Evolutionary conservation across 2,797 vertebrate species (phyloP).

Genomic region (Sebastes variabilis): DNA sequence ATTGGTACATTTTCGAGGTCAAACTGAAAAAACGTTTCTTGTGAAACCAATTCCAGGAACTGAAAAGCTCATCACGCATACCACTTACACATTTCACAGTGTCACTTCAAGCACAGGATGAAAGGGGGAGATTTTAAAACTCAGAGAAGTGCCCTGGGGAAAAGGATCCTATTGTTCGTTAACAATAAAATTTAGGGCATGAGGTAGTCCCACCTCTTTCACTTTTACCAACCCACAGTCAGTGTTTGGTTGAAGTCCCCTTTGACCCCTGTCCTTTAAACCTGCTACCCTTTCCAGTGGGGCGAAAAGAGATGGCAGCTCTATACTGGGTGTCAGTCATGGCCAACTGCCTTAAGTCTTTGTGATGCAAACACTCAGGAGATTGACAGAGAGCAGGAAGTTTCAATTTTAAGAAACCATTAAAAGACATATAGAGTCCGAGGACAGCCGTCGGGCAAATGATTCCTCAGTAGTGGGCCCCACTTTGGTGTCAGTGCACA

Average conservation of each 20-base stretch:
- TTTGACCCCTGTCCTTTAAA: constrained; percentile 69
- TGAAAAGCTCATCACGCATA: not conserved
- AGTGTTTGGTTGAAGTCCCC: constrained; percentile 50
- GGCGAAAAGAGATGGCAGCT: constrained; percentile 40
- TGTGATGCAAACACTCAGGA: constrained; percentile 74
- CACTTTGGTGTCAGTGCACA: constrained; percentile 16
- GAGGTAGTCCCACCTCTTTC: constrained; percentile 38
- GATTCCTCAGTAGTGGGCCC: not conserved
- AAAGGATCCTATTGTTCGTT: constrained; percentile 57
- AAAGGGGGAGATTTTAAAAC: constrained; percentile 42
- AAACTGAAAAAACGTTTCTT: not conserved
- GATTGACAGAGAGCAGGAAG: constrained; percentile 61
- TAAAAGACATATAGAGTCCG: constrained; percentile 45
- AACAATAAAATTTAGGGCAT: constrained; percentile 59
- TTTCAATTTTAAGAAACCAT: constrained; percentile 53
- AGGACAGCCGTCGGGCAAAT: constrained; percentile 14
- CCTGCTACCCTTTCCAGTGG: constrained; percentile 51
- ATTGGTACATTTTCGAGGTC: not conserved
- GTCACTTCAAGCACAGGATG: constrained; percentile 48
- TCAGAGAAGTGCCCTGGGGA: constrained; percentile 24
- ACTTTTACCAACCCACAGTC: constrained; percentile 54
- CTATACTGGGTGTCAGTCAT: constrained; percentile 68
- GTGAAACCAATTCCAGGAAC: not conserved
- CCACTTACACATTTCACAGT: constrained; percentile 25
- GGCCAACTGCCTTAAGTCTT: constrained; percentile 76